Base-by-base conservation (phyloP, 2,888 invertebrate genomes). In the Lasioglossum lativentre region DNA sequence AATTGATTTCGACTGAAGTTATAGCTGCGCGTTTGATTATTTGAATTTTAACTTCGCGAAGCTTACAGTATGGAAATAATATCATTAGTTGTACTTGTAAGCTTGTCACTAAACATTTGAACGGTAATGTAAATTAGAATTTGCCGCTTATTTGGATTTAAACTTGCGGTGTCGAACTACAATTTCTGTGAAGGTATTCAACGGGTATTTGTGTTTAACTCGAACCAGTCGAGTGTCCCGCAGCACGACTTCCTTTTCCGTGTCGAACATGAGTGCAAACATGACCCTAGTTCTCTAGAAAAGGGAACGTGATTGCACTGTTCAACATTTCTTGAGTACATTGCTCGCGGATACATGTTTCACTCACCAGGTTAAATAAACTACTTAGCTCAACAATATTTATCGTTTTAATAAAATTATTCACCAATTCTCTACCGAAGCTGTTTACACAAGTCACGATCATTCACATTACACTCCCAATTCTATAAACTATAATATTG, bases 231-330 rank as follows among this genome's bases (percentile, higher is more conserved):
- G 34, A 19, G 34, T 34, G 66, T 34, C 23, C 34, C 23, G 34
- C 66, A 66, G 30, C 66, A 66, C 66, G 66, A 34, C 34, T 66
- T 66, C 66, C 66, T 66, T 34, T 66, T 66, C 66, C 66, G 34
- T 66, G 66, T 19, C 10, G 66, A 16, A 66, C n/a, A n/a, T n/a
- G 34, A 34, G 34, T 34, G 66, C 19, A 19, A 66, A 66, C 66
- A 30, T 34, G 66, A 34, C 34, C 19, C 66, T 10, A 19, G 34
- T 34, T 30, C 66, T 34, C 66, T 34, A 19, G 66, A 10, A 66
- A 66, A 66, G 34, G 66, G 34, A 66, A 34, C 66, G 23, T 66
- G 66, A 66, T 34, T 66, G 66, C 66, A 23, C 23, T 66, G 66
- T 66, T 66, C 34, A 34, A 66, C 66, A 34, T 34, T 19, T 66